Evolutionary conservation across 2,888 invertebrate species (phyloP), one percentile per base, ranked within the genome.

Genomic region (Synergus gifuensis): DNA sequence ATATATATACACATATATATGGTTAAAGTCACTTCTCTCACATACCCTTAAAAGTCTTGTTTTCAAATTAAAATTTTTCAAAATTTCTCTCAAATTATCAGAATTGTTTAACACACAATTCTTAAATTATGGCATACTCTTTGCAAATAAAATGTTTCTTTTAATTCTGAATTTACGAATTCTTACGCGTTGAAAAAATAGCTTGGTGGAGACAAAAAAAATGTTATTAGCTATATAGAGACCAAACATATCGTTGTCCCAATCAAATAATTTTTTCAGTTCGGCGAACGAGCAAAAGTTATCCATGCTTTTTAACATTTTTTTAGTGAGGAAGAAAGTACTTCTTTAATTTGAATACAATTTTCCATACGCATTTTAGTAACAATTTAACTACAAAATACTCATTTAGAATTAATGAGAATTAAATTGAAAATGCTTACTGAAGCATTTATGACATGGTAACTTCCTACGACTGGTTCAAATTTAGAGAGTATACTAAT

Each of bases 91-190:
- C 5, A 36, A 36, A 36, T 36, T 36, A 36, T 36, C 36, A 36
- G 36, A 36, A 36, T 36, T 36, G 36, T 36, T 36, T 36, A 36
- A 36, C 36, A 4, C 2, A 36, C 36, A 36, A 36, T 11, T 44
- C 8, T 11, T 44, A 44, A 44, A 44, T 44, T 44, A 44, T 11
- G 1, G 7, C 44, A 44, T 44, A 44, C 2, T 54, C 54, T 54
- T n/a, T 54, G n/a, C n/a, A 54, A n/a, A 54, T 28, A 28, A 69
- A 67, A 67, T 14, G 46, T 22, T 46, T 76, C n/a, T 76, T 36
- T 76, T n/a, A 42, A 40, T 58, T 76, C 22, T 76, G 58, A 63
- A 78, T 78, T 46, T 58, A 49, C 58, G 16, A 16, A 42, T 69
- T 62, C 54, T 76, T 7, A 28, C 36, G 22, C 22, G 16, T 5